Evolutionary conservation across 2,113 vertebrate species (phyloP).

Genomic region (Limanda limanda): DNA sequence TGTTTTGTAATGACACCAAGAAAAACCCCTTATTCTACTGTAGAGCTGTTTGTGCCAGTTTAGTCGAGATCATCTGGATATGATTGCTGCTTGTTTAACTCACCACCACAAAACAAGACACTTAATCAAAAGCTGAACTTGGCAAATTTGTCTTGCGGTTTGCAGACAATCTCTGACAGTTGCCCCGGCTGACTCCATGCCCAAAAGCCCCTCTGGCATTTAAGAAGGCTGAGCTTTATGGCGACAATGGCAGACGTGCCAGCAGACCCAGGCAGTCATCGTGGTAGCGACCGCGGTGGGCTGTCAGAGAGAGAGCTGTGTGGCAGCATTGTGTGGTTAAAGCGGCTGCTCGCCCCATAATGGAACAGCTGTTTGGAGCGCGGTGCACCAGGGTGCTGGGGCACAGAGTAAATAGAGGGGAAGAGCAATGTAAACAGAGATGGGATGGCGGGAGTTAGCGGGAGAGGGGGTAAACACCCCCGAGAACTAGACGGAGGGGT

Average conservation of each 20-base stretch:
- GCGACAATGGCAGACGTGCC: conserved; percentile 67
- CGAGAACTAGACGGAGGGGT: conserved; percentile 62
- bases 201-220: conserved; percentile 59
- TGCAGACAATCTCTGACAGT: conserved; percentile 62
- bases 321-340: conserved; percentile 61
- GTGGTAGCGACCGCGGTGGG: conserved; percentile 50
- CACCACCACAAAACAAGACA: conserved; percentile 40
- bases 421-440: conserved; percentile 81
- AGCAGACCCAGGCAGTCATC: conserved; percentile 54
- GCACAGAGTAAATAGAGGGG: conserved; percentile 80
- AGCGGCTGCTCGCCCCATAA: conserved; percentile 67
- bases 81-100: conserved; percentile 59
- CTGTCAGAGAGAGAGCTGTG: conserved; percentile 62
- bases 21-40: conserved; percentile 16
- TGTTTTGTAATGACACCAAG: conserved; percentile 12
- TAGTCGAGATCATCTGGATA: conserved; percentile 58
- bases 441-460: conserved; percentile 71
- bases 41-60: conserved; percentile 30
- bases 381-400: conserved; percentile 64
- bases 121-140: conserved; percentile 63
- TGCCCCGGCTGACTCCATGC: conserved; percentile 55
- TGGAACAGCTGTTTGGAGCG: conserved; percentile 80
- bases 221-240: conserved; percentile 52
- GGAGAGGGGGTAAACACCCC: conserved; percentile 75
- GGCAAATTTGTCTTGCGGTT: conserved; percentile 65